A percentile compares a stretch with the other conserved stretches of the same genome.
Evolutionary conservation across 1,140 invertebrate species (phyloP).

Genomic region (Drosophila ohnishii): DNA sequence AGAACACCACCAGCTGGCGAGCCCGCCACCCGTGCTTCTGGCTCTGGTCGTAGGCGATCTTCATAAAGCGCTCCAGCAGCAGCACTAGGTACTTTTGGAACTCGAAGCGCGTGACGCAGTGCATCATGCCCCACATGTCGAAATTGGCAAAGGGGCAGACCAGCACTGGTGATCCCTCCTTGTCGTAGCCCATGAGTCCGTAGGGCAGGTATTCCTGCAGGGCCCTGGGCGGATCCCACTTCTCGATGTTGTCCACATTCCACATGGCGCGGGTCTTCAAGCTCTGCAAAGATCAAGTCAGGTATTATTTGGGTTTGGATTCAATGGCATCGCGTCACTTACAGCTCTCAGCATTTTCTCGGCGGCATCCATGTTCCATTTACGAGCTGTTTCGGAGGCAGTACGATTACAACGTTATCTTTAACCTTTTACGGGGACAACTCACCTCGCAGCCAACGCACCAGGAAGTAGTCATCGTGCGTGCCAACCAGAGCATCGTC

Average conservation of each 20-base stretch:
- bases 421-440: background rate
- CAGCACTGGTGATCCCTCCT: constrained; percentile 92
- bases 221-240: constrained; percentile 89
- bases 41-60: constrained; percentile 85
- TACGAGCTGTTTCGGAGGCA: constrained; percentile 86
- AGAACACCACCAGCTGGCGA: constrained; percentile 88
- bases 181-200: constrained; percentile 91
- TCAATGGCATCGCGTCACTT: constrained; percentile 1
- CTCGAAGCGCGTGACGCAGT: constrained; percentile 89
- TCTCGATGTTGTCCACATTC: constrained; percentile 88
- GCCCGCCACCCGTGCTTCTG: constrained; percentile 85
- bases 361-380: constrained; percentile 90
- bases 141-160: constrained; percentile 89
- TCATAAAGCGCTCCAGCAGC: constrained; percentile 86
- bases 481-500: constrained; percentile 87
- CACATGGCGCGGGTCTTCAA: constrained; percentile 84
- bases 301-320: background rate
- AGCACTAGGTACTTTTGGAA: constrained; percentile 88
- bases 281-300: constrained; percentile 31
- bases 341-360: constrained; percentile 92
- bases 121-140: constrained; percentile 91
- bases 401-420: constrained; percentile 1
- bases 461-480: constrained; percentile 90
- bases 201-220: constrained; percentile 89
- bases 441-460: constrained; percentile 92